A percentile compares a stretch with the other conserved stretches of the same genome.
These are phyloP conservation scores for Ephialtes manifestator DNA, from an alignment of 2,888 invertebrate species.

Conservation along the genomic window DNA sequence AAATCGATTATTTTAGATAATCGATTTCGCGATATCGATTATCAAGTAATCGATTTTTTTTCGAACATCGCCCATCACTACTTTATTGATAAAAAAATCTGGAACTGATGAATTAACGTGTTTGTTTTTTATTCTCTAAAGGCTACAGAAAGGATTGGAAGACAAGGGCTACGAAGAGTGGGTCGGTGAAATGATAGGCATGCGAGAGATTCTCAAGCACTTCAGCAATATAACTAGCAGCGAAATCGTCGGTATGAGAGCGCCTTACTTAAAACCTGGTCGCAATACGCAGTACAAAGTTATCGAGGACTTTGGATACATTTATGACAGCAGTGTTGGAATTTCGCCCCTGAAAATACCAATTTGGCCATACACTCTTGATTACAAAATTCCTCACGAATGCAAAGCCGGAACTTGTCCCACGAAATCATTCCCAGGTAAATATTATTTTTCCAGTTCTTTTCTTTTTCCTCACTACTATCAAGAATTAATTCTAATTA, in stretches of 20 bases:
- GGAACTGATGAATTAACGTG: neutral
- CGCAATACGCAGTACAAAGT: constrained; percentile 97
- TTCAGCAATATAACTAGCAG: constrained; percentile 94
- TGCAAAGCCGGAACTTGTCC: constrained; percentile 98
- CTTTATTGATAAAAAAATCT: too few species aligned
- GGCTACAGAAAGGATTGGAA: constrained; percentile 93
- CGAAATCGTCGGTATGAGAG: constrained; percentile 95
- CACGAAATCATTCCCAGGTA: constrained; percentile 94
- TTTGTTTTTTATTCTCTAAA: constrained; percentile 78
- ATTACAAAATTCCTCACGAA: constrained; percentile 97
- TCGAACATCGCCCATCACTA: too few species aligned
- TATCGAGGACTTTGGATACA: constrained; percentile 96
- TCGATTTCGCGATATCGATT: too few species aligned
- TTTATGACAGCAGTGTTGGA: constrained; percentile 97
- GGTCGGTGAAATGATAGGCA: constrained; percentile 97
- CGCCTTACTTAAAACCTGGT: constrained; percentile 96
- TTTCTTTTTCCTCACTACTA: neutral
- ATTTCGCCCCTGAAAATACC: constrained; percentile 93
- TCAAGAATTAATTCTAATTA: too few species aligned
- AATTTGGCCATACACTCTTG: constrained; percentile 97
- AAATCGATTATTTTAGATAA: too few species aligned
- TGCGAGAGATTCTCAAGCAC: constrained; percentile 94
- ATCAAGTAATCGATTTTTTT: too few species aligned
- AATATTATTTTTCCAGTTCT: neutral
- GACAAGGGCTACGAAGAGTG: constrained; percentile 97